Percentiles rank a stretch among this genome's conserved stretches.
Evolutionary conservation across 1,140 invertebrate genomes (phyloP).

Genomic region (Pogonomyrmex californicus): DNA sequence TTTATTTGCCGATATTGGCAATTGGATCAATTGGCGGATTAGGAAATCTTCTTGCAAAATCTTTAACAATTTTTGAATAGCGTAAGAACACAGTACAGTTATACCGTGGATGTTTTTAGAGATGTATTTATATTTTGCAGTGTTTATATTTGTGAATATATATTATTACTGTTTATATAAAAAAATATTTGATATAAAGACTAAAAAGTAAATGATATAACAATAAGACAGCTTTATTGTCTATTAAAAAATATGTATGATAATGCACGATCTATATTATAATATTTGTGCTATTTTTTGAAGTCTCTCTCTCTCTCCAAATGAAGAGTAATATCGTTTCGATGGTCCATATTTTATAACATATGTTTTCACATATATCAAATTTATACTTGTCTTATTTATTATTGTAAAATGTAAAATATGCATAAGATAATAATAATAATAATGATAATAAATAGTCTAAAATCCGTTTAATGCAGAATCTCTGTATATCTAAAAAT

Average conservation of each 20-base stretch:
- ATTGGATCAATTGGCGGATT: constrained; percentile 24
- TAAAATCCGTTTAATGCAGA: background rate
- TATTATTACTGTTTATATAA: background rate
- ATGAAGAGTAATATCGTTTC: background rate
- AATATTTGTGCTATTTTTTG: background rate
- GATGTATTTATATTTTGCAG: background rate
- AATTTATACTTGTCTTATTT: background rate
- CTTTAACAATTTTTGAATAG: constrained; percentile 7
- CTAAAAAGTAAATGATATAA: background rate
- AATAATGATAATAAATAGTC: background rate
- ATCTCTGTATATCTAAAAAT: background rate
- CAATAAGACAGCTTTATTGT: background rate
- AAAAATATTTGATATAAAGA: background rate
- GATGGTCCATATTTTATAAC: background rate
- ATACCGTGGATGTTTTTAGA: background rate
- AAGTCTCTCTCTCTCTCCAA: background rate
- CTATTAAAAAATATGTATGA: background rate
- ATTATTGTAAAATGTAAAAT: background rate
- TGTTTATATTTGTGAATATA: background rate
- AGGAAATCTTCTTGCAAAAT: constrained; percentile 5
- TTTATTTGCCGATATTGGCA: constrained; percentile 44
- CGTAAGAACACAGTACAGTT: background rate
- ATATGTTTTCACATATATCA: background rate
- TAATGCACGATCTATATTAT: background rate
- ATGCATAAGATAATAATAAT: background rate